These are phyloP conservation scores for Ectemnius cavifrons DNA, from an alignment of 2,888 invertebrate species.

Conservation along the genomic window DNA sequence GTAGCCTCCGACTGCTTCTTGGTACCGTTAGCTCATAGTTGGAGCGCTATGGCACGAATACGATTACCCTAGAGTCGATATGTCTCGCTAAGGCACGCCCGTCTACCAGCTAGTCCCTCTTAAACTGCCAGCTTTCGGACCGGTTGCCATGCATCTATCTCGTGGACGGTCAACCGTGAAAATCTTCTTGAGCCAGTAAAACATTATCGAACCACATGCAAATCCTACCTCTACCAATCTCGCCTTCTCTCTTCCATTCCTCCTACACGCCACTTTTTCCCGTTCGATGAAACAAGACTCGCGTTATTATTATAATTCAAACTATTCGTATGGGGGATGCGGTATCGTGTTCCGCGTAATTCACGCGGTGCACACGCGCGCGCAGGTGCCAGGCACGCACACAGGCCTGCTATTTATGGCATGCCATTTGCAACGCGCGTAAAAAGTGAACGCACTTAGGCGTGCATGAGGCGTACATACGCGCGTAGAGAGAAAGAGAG, in stretches of 20 bases:
- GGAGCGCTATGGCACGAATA: slow-evolving; percentile 61
- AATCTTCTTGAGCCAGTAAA: slow-evolving; percentile 14
- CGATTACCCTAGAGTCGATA: slow-evolving; percentile 38
- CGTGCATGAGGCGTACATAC: background rate
- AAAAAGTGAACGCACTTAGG: slow-evolving; percentile 41
- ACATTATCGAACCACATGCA: background rate
- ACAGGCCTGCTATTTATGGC: slow-evolving; percentile 41
- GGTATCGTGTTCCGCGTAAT: slow-evolving; percentile 31
- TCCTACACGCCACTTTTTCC: no score
- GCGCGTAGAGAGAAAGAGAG: slow-evolving; percentile 3
- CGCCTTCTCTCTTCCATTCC: no score
- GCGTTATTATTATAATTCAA: slow-evolving; percentile 28
- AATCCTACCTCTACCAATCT: no score
- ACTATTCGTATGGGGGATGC: slow-evolving; percentile 17
- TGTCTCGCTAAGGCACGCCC: slow-evolving; percentile 22
- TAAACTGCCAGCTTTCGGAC: slow-evolving; percentile 40
- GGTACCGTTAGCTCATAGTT: slow-evolving; percentile 69
- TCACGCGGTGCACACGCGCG: slow-evolving; percentile 19
- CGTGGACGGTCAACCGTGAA: slow-evolving; percentile 15
- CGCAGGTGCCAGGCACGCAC: background rate
- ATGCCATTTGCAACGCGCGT: slow-evolving; percentile 35
- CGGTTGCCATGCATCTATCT: slow-evolving; percentile 33
- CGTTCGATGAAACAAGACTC: background rate
- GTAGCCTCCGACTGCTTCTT: slow-evolving; percentile 45
- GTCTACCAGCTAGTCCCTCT: slow-evolving; percentile 28